Conservation (phyloP, 2,113 vertebrate genomes). For the Eira barbara region DNA sequence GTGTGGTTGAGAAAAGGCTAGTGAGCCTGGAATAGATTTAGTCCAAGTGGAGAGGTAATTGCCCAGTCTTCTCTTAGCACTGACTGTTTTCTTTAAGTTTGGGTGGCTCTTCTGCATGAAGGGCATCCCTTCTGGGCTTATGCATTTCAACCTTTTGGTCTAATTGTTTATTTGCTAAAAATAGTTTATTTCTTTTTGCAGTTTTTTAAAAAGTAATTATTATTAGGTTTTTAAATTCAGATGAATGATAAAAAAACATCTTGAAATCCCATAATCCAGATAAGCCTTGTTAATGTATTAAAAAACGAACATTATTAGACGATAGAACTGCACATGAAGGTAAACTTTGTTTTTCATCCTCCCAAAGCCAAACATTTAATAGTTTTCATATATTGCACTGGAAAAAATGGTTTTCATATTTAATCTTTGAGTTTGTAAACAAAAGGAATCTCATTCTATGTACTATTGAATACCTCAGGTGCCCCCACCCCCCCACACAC, state of each 20-base stretch:
- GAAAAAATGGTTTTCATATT: background rate
- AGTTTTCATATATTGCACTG: background rate
- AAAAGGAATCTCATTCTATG: background rate
- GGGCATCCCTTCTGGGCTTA: background rate
- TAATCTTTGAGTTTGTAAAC: background rate
- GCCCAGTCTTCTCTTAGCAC: conserved; percentile 33
- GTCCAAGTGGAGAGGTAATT: conserved; percentile 24
- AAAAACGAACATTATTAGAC: background rate
- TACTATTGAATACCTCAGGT: background rate
- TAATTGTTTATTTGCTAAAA: conserved; percentile 38
- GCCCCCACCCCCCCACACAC: background rate
- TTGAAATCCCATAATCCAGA: background rate
- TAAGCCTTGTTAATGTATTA: background rate
- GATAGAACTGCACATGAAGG: background rate
- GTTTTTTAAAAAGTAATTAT: background rate
- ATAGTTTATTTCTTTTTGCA: background rate
- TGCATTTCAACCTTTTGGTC: conserved; percentile 10
- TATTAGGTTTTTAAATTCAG: background rate
- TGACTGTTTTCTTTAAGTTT: conserved; percentile 30
- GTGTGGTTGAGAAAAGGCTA: conserved; percentile 20
- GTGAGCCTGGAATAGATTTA: background rate
- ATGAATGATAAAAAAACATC: background rate
- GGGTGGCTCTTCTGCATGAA: background rate
- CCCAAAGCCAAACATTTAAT: background rate
- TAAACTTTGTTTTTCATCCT: background rate